Evolutionary conservation across 2,888 invertebrate genomes (phyloP).

Genomic region (Leucozona laternaria): DNA sequence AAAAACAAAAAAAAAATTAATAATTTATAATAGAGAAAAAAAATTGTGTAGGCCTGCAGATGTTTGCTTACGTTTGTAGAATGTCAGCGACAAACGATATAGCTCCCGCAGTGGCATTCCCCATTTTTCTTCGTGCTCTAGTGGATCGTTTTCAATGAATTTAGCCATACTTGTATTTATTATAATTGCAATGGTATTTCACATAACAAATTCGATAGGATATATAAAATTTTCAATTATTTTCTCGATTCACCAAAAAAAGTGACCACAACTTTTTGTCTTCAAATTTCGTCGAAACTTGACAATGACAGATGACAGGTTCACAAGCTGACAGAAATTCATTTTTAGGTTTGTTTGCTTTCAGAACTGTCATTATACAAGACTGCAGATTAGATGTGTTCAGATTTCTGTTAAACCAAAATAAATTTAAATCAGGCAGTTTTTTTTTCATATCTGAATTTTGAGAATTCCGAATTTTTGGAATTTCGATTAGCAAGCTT

Average conservation of each 20-base stretch:
- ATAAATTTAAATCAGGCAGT: no score
- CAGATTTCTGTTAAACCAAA: neutral
- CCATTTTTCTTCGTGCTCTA: constrained; percentile 85
- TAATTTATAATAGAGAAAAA: constrained; percentile 39
- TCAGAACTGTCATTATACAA: neutral
- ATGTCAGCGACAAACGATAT: constrained; percentile 94
- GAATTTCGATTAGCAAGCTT: no score
- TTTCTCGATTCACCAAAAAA: constrained; percentile 48
- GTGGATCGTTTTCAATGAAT: constrained; percentile 57
- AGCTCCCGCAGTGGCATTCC: constrained; percentile 90
- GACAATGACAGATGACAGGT: neutral
- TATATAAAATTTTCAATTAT: constrained; percentile 13
- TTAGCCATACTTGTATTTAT: constrained; percentile 44
- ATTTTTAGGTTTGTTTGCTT: constrained; percentile 8
- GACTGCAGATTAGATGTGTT: neutral
- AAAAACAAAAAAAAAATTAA: constrained; percentile 29
- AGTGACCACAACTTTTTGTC: constrained; percentile 1
- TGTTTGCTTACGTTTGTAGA: constrained; percentile 93
- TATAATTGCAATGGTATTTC: constrained; percentile 20
- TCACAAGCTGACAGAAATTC: neutral
- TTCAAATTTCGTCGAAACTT: constrained; percentile 3
- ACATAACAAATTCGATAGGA: constrained; percentile 47
- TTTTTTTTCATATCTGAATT: no score
- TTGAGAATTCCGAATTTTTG: no score
- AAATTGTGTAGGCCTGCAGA: constrained; percentile 11